A percentile compares a stretch with the other conserved stretches of the same genome.
These are phyloP conservation scores for Bucorvus abyssinicus DNA, from an alignment of 2,797 vertebrate species.

Conservation along the genomic window DNA sequence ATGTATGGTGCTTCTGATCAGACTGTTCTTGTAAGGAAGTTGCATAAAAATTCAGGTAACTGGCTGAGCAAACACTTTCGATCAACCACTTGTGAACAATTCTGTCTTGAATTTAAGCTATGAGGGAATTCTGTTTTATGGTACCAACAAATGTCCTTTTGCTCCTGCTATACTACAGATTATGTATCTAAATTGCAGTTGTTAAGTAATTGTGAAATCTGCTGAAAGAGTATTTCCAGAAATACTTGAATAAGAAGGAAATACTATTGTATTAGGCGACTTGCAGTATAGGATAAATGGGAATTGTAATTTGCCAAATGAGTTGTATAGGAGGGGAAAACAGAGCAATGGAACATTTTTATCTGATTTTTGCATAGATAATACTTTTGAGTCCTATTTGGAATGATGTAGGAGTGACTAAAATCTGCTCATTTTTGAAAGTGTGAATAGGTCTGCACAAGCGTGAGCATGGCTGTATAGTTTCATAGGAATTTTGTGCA, in stretches of 20 bases:
- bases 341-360: not conserved
- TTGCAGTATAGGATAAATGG: not conserved
- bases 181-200: not conserved
- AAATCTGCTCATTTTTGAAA: not conserved
- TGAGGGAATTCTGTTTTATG: not conserved
- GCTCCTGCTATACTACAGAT: not conserved
- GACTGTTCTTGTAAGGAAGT: not conserved
- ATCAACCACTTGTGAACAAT: not conserved
- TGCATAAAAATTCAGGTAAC: not conserved
- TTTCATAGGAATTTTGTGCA: not conserved
- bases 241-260: not conserved
- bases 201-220: not conserved
- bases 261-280: not conserved
- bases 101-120: not conserved
- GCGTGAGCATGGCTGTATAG: not conserved
- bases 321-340: not conserved
- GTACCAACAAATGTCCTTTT: not conserved
- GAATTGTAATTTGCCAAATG: not conserved
- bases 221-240: not conserved
- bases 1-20: not conserved
- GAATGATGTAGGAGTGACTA: not conserved
- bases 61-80: not conserved
- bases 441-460: not conserved
- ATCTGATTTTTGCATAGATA: not conserved
- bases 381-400: not conserved